Percentiles rank a stretch among this genome's conserved stretches.
phyloP scores from a whole-genome alignment of 1,140 invertebrate genomes.

The Zophobas atratus region DNA sequence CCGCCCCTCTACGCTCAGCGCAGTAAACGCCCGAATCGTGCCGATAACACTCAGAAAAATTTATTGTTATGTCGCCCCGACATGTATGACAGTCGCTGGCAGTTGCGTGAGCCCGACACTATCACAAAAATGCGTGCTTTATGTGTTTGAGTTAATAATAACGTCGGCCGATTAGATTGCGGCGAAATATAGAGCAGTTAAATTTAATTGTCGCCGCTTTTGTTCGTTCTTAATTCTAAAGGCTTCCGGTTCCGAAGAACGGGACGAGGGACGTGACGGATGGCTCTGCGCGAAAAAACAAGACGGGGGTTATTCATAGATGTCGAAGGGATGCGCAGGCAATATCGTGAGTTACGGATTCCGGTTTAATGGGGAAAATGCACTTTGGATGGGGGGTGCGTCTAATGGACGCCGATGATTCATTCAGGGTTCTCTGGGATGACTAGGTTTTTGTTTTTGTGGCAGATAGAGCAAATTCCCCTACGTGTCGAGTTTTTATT shows the following conservation, averaged over 20 bases:
- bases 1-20: background rate
- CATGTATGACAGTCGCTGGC: constrained; percentile 7
- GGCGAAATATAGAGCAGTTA: constrained; percentile 25
- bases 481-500: too few species aligned
- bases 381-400: too few species aligned
- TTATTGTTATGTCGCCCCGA: constrained; percentile 15
- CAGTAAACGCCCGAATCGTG: background rate
- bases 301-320: too few species aligned
- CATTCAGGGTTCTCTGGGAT: too few species aligned
- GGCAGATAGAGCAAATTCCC: too few species aligned
- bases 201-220: constrained; percentile 15
- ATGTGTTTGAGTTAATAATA: constrained; percentile 24
- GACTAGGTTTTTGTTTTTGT: too few species aligned
- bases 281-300: too few species aligned
- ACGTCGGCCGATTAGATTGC: constrained; percentile 22
- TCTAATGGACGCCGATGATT: too few species aligned
- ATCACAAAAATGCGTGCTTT: constrained; percentile 19
- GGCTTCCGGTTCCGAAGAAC: background rate
- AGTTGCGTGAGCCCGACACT: constrained; percentile 6
- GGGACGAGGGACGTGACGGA: too few species aligned
- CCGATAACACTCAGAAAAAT: constrained; percentile 30
- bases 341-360: too few species aligned
- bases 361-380: too few species aligned
- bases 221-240: constrained; percentile 7
- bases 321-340: too few species aligned